These are phyloP conservation scores for Eudemis profundana DNA, from an alignment of 2,888 invertebrate species.

Conservation along the genomic window DNA sequence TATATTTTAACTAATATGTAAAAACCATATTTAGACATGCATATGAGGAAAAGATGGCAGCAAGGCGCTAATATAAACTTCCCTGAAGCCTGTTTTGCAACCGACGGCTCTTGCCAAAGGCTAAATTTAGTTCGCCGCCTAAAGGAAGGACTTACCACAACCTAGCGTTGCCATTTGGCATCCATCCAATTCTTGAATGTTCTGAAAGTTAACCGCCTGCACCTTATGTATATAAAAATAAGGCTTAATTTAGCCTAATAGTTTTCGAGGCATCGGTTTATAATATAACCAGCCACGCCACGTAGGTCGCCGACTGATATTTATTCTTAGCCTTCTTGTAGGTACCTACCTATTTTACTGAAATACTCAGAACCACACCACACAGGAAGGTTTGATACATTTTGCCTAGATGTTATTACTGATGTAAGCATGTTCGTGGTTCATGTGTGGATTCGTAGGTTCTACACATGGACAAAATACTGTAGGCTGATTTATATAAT, in stretches of 20 bases:
- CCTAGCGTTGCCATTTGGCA: constrained; percentile 43
- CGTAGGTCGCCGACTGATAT: constrained; percentile 30
- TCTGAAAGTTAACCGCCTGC: constrained; percentile 1
- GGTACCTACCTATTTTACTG: constrained; percentile 10
- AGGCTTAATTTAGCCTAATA: constrained; percentile 19
- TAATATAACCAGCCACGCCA: constrained; percentile 27
- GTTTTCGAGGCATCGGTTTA: constrained; percentile 25
- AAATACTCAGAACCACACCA: constrained; percentile 5
- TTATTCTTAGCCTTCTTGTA: constrained; percentile 29
- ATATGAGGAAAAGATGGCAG: too few species aligned
- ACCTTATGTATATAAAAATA: constrained; percentile 24
- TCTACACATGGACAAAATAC: too few species aligned
- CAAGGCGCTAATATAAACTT: constrained; percentile 5
- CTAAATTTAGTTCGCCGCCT: constrained; percentile 39
- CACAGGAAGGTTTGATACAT: background rate
- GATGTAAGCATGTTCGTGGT: too few species aligned
- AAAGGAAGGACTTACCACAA: constrained; percentile 41
- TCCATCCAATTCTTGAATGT: constrained; percentile 19
- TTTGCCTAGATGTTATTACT: background rate
- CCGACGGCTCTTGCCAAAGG: constrained; percentile 35
- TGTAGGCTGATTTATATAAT: too few species aligned
- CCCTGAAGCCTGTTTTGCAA: constrained; percentile 38
- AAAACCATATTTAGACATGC: too few species aligned
- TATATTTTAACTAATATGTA: too few species aligned
- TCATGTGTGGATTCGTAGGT: too few species aligned